phyloP scores from a whole-genome alignment of 2,888 invertebrate species.

The Epirrhoe alternata region DNA sequence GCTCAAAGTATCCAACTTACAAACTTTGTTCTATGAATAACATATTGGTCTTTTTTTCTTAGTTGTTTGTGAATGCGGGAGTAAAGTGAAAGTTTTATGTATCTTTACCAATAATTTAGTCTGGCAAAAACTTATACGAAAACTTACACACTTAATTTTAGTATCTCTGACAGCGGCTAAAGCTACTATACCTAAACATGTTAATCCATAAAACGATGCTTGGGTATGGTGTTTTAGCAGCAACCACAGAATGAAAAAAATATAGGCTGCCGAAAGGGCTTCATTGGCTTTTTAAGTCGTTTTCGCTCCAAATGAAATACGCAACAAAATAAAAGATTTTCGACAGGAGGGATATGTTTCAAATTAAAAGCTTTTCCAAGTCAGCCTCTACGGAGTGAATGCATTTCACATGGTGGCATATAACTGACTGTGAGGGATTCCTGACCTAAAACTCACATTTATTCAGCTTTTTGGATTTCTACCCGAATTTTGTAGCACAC shows the following conservation, averaged over 20 bases:
- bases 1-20: constrained; percentile 36
- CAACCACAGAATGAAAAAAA: too few relatives aligned
- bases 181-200: not conserved
- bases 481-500: too few relatives aligned
- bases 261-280: not conserved
- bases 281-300: constrained; percentile 9
- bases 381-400: constrained; percentile 27
- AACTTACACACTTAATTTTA: not conserved
- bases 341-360: constrained; percentile 23
- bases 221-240: too few relatives aligned
- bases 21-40: constrained; percentile 41
- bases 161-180: not conserved
- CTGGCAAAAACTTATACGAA: not conserved
- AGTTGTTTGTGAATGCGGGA: constrained; percentile 13
- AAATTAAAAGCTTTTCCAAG: constrained; percentile 43
- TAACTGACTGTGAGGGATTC: too few relatives aligned
- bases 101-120: not conserved
- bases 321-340: constrained; percentile 30
- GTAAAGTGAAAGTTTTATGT: constrained; percentile 4
- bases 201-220: too few relatives aligned
- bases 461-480: too few relatives aligned
- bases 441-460: too few relatives aligned
- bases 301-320: constrained; percentile 18
- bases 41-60: constrained; percentile 38
- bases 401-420: constrained; percentile 15